Conservation (phyloP, 1,140 invertebrate genomes). For the Drosophila guanche region DNA sequence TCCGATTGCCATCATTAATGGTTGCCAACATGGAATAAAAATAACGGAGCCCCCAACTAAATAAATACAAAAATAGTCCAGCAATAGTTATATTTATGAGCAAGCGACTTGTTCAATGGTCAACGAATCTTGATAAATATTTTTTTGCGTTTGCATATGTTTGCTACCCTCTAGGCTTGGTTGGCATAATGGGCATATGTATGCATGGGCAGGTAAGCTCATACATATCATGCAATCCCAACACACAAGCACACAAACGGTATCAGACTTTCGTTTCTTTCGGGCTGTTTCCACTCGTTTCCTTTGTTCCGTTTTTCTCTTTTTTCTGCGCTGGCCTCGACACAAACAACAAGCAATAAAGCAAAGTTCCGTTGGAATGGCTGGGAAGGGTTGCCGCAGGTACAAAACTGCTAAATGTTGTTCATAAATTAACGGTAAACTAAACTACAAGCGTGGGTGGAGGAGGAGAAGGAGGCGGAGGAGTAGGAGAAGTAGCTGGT, state of each 20-base stretch:
- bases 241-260: neutral
- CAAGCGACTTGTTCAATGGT: conserved; percentile 10
- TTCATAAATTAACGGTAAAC: conserved; percentile 74
- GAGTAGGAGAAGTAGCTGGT: conserved; percentile 2
- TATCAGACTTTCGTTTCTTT: neutral
- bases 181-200: neutral
- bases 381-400: conserved; percentile 45
- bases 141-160: neutral
- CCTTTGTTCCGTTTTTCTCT: neutral
- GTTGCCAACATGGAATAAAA: conserved; percentile 3
- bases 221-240: no score
- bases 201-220: no score
- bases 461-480: neutral
- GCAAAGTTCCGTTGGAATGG: conserved; percentile 49
- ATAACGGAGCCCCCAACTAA: conserved; percentile 3
- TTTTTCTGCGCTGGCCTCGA: conserved; percentile 7
- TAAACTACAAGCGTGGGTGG: conserved; percentile 58
- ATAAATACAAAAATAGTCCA: conserved; percentile 23
- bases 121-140: neutral
- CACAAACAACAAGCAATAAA: conserved; percentile 52
- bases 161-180: neutral
- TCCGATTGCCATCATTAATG: conserved; percentile 7
- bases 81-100: conserved; percentile 25
- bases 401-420: conserved; percentile 74
- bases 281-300: neutral